Conservation (phyloP, 1,140 invertebrate genomes). For the Ladona fulva region DNA sequence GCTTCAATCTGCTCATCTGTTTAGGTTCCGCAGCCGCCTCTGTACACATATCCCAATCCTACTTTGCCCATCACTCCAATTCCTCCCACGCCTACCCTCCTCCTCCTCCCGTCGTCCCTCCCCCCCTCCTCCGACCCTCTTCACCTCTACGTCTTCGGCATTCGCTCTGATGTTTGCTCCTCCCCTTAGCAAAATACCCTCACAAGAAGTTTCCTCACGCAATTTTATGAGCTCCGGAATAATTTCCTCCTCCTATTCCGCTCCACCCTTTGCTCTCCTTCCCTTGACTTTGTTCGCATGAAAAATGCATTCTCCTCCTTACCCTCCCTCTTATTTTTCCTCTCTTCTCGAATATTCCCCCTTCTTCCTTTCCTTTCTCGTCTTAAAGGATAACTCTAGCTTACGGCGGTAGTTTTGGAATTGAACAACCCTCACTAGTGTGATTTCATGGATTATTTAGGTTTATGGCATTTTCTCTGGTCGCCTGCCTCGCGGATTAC, state of each 20-base stretch:
- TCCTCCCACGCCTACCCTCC: not conserved
- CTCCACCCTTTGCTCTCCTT: not conserved
- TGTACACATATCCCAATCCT: not conserved
- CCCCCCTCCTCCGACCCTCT: too few relatives aligned
- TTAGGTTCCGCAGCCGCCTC: not conserved
- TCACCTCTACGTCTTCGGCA: too few relatives aligned
- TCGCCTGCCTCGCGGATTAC: not conserved
- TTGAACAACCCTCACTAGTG: not conserved
- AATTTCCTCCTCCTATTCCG: not conserved
- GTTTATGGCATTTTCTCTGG: not conserved
- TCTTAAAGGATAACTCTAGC: not conserved
- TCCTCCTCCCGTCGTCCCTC: not conserved
- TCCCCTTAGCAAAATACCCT: too few relatives aligned
- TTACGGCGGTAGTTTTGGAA: not conserved
- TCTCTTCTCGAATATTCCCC: not conserved
- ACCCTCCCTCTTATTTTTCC: not conserved
- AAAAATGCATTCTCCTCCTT: not conserved
- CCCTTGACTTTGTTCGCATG: not conserved
- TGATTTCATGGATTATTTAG: slow-evolving; percentile 6
- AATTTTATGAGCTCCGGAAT: slow-evolving; percentile 5
- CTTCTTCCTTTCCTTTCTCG: not conserved
- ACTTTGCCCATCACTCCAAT: not conserved
- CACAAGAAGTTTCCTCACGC: not conserved
- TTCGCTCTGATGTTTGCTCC: too few relatives aligned
- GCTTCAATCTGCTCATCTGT: not conserved